Evolutionary conservation across 2,888 invertebrate species (phyloP).

Genomic region (Diarsia brunnea): DNA sequence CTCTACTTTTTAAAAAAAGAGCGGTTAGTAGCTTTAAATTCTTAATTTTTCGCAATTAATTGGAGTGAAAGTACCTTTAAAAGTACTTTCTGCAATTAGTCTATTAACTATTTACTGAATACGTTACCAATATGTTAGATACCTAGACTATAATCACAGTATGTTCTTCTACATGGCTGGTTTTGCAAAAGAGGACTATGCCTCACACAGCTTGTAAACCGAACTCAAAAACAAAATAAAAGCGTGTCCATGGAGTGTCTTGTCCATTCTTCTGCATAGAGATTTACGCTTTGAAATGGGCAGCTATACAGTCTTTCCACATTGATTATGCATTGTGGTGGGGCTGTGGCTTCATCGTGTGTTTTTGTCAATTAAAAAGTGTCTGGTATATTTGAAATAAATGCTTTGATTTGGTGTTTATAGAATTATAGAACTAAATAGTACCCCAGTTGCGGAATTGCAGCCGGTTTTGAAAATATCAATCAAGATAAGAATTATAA

Average conservation of each 20-base stretch:
- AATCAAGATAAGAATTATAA: not conserved
- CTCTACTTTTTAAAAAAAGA: not conserved
- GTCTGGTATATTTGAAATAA: too few species aligned
- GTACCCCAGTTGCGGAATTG: not conserved
- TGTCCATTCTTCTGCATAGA: not conserved
- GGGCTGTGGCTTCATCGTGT: too few species aligned
- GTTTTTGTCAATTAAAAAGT: too few species aligned
- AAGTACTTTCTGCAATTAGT: not conserved
- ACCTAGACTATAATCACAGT: not conserved
- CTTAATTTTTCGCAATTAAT: not conserved
- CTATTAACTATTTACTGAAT: not conserved
- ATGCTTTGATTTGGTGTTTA: not conserved
- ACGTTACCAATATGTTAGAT: not conserved
- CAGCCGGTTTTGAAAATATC: not conserved
- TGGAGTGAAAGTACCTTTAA: not conserved
- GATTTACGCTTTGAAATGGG: not conserved
- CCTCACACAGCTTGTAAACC: not conserved
- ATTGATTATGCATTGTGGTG: not conserved
- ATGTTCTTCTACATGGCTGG: not conserved
- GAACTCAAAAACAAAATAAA: conserved; percentile 5
- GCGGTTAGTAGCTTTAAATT: not conserved
- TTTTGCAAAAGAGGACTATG: not conserved
- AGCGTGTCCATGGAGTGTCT: not conserved
- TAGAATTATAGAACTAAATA: not conserved
- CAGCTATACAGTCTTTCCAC: not conserved